A percentile compares a stretch with the other conserved stretches of the same genome.
Conservation (phyloP, 2,797 vertebrate species). For the Octomys mimax region DNA sequence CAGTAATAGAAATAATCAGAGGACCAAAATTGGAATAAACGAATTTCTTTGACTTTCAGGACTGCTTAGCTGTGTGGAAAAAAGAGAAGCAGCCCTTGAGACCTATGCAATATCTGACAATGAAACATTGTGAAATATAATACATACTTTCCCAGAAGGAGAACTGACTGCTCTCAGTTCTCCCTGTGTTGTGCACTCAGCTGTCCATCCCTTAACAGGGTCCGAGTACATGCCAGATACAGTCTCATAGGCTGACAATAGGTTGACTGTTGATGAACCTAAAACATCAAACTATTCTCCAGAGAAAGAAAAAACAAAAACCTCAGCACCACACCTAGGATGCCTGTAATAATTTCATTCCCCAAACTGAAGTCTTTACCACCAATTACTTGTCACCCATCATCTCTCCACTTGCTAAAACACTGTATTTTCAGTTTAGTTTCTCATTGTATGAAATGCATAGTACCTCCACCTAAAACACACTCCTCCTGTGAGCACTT, state of each 20-base stretch:
- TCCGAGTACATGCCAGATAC: not conserved
- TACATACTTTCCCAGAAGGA: conserved; percentile 45
- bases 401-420: conserved; percentile 9
- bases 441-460: conserved; percentile 29
- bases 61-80: conserved; percentile 8
- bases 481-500: not conserved
- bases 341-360: not conserved
- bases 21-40: conserved; percentile 17
- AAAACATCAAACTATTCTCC: conserved; percentile 24
- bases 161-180: conserved; percentile 57
- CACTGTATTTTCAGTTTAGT: conserved; percentile 35
- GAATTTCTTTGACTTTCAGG: conserved; percentile 18
- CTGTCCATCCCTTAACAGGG: not conserved
- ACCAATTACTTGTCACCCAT: not conserved
- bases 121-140: conserved; percentile 37
- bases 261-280: not conserved
- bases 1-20: conserved; percentile 1
- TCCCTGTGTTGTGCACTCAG: not conserved
- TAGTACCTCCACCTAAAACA: conserved; percentile 2
- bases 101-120: not conserved
- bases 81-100: conserved; percentile 3
- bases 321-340: not conserved
- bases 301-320: not conserved
- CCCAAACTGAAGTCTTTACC: conserved; percentile 19
- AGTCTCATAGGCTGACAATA: not conserved